Evolutionary conservation across 53 echinoderm and acorn worm species (phyloP), one percentile per base, ranked within the genome.

Genomic region (Holothuria leucospilota): DNA sequence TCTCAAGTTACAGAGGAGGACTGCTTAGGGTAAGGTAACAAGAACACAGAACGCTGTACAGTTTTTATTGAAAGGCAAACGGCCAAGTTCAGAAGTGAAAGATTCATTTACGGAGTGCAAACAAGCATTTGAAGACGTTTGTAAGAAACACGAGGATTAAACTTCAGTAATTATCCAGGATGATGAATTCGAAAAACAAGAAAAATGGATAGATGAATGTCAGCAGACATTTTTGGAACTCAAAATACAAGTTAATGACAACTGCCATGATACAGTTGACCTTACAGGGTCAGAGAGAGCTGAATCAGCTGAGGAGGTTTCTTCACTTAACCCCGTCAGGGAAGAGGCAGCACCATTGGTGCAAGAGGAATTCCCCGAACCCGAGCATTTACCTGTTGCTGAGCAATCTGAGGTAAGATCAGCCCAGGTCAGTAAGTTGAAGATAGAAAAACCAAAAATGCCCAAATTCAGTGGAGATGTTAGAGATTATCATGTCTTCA

Each of bases 1-100:
- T 21, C 77, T 77, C 24, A 77, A 77, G n/a, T 23, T 53, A 14
- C 39, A 77, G 53, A 77, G 77, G 56, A 77, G 77, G 56, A 77
- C 77, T 51, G 77, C 77, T 1, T 51, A 77, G 27, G 25, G 53
- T 52, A 77, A 77, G 56, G 23, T 77, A 21, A 77, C 77, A 20
- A 51, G 77, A 26, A 77, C 77, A 20, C 53, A 77, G 27, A 77
- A 77, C 51, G 77, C 77, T 53, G 53, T 77, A 20, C 58, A 53
- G 53, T 77, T 25, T n/a, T n/a, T n/a, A n/a, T n/a, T n/a, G n/a
- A n/a, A n/a, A n/a, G n/a, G n/a, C n/a, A n/a, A n/a, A n/a, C 27
- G 77, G 9, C 77, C 53, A 15, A 25, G n/a, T 20, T 16, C 51
- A 23, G 77, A 77, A 77, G 21, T 77, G 11, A n/a, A 77, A 8